Evolutionary conservation across 2,888 invertebrate species (phyloP).

Genomic region (Scaptomyza polygonia): DNA sequence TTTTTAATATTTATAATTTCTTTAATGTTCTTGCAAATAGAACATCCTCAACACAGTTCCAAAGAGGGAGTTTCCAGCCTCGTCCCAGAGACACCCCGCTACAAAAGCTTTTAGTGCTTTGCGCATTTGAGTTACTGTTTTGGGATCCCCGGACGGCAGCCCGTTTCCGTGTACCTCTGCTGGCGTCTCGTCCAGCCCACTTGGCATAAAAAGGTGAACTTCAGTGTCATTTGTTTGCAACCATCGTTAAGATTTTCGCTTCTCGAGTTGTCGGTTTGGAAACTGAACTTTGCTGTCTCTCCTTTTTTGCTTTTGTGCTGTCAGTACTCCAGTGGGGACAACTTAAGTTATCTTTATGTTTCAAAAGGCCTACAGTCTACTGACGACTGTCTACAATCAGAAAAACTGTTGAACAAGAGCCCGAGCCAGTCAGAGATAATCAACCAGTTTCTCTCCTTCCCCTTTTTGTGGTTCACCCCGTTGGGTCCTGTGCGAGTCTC

Average conservation of each 20-base stretch:
- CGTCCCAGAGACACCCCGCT: conserved; percentile 46
- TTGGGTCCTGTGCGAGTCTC: conserved; percentile 26
- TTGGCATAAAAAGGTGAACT: conserved; percentile 68
- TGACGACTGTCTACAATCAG: conserved; percentile 49
- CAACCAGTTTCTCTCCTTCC: conserved; percentile 1
- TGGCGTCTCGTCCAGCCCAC: conserved; percentile 18
- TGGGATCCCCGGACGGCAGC: conserved; percentile 45
- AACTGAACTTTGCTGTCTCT: conserved; percentile 35
- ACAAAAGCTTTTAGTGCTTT: conserved; percentile 62
- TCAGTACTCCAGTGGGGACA: conserved; percentile 59
- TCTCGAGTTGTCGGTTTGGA: conserved; percentile 2
- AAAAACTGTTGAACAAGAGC: conserved; percentile 53
- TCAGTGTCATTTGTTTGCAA: conserved; percentile 65
- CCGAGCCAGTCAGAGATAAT: conserved; percentile 3
- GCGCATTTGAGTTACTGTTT: conserved; percentile 63
- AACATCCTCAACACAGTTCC: conserved; percentile 10
- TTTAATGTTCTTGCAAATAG: conserved; percentile 46
- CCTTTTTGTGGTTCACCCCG: conserved; percentile 36
- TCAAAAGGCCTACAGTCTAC: conserved; percentile 67
- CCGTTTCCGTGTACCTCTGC: not conserved
- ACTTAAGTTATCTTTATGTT: conserved; percentile 71
- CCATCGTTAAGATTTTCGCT: conserved; percentile 25
- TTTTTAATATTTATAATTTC: conserved; percentile 55
- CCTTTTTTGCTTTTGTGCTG: not conserved
- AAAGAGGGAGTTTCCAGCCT: conserved; percentile 15